These are phyloP conservation scores for Percina caprodes DNA, from an alignment of 2,113 vertebrate genomes.

Conservation along the genomic window DNA sequence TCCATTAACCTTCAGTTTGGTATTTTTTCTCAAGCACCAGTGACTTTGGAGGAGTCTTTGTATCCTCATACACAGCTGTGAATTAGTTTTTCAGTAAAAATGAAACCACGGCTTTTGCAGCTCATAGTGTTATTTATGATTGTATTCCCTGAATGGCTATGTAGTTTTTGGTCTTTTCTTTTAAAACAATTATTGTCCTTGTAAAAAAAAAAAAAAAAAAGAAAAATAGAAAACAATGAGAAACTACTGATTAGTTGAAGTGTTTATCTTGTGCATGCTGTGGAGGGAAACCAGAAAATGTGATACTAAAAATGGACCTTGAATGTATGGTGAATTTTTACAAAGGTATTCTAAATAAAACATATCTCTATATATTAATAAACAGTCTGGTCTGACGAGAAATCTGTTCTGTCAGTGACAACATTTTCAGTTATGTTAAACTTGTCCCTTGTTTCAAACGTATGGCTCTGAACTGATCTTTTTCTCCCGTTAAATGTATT, in stretches of 20 bases:
- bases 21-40: conserved; percentile 25
- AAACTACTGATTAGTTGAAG: conserved; percentile 74
- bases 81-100: conserved; percentile 58
- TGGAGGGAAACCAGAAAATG: conserved; percentile 83
- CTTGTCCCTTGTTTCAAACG: background rate
- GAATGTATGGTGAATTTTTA: conserved; percentile 90
- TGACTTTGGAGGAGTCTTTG: conserved; percentile 30
- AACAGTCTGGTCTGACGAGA: conserved; percentile 83
- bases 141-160: conserved; percentile 78
- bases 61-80: conserved; percentile 68
- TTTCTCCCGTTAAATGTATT: background rate
- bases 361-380: conserved; percentile 88
- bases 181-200: conserved; percentile 68
- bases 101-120: conserved; percentile 65
- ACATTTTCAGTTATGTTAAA: conserved; percentile 25
- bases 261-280: conserved; percentile 86
- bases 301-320: conserved; percentile 83
- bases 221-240: conserved; percentile 69
- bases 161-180: conserved; percentile 76
- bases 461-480: background rate
- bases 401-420: conserved; percentile 72
- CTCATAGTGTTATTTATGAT: conserved; percentile 75
- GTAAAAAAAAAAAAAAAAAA: conserved; percentile 59
- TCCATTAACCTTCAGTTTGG: conserved; percentile 27
- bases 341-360: conserved; percentile 85